These are phyloP conservation scores for Lamellibrachia satsuma DNA, from an alignment of 2,888 invertebrate species.

Conservation along the genomic window DNA sequence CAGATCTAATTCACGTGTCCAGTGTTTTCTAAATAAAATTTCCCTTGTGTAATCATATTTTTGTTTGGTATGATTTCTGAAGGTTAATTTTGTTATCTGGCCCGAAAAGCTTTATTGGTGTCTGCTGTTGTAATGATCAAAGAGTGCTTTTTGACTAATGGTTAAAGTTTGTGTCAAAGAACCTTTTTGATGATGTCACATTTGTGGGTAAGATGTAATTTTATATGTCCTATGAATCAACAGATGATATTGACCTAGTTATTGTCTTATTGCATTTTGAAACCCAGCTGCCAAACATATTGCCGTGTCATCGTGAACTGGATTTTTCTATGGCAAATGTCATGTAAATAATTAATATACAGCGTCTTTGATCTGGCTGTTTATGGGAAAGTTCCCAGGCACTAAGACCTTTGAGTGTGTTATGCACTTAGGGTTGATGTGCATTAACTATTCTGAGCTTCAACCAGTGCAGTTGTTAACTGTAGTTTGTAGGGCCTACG, in stretches of 20 bases:
- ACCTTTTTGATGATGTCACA: not conserved
- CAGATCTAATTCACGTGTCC: not conserved
- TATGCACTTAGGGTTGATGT: not conserved
- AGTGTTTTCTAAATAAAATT: not conserved
- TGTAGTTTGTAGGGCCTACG: not conserved
- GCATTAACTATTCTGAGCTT: not conserved
- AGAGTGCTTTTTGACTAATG: not conserved
- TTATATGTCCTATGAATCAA: not conserved
- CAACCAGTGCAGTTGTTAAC: not conserved
- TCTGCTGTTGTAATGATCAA: too few relatives aligned
- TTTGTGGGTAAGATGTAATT: not conserved
- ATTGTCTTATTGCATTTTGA: not conserved
- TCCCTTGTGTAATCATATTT: not conserved
- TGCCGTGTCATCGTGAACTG: not conserved
- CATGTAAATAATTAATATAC: not conserved
- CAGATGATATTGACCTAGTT: not conserved
- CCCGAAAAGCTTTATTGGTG: too few relatives aligned
- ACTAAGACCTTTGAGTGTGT: not conserved
- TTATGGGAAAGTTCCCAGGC: not conserved
- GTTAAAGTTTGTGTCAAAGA: not conserved
- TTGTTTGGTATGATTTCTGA: not conserved
- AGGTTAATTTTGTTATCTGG: not conserved
- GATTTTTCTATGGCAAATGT: not conserved
- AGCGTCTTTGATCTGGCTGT: not conserved
- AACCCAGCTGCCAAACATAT: not conserved